phyloP scores from a whole-genome alignment of 2,888 invertebrate genomes.

The Synanthedon tipuliformis region DNA sequence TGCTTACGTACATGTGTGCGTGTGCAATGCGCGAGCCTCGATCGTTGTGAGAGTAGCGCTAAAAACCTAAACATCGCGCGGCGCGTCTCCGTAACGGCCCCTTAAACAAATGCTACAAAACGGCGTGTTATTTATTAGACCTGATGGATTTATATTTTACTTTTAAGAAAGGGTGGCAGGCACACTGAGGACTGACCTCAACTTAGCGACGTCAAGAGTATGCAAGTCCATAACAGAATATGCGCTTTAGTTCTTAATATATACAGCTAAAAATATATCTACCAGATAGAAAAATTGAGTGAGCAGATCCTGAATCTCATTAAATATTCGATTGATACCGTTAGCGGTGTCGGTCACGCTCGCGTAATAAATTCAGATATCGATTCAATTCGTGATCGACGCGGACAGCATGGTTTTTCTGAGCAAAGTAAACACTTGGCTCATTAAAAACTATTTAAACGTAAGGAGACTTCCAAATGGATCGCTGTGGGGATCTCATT shows the following conservation, averaged over 20 bases:
- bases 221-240: too few relatives aligned
- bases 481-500: conserved; percentile 43
- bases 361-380: conserved; percentile 39
- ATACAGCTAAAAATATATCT: too few relatives aligned
- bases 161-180: too few relatives aligned
- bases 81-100: too few relatives aligned
- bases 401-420: conserved; percentile 28
- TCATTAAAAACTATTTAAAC: conserved; percentile 42
- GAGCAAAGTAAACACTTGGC: conserved; percentile 16
- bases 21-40: too few relatives aligned
- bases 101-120: not conserved
- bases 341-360: conserved; percentile 28
- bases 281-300: not conserved
- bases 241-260: too few relatives aligned
- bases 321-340: conserved; percentile 18
- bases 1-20: too few relatives aligned
- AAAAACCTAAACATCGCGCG: too few relatives aligned
- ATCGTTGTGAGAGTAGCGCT: too few relatives aligned
- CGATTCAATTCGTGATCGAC: conserved; percentile 33
- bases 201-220: too few relatives aligned
- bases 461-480: conserved; percentile 31
- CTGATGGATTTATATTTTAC: too few relatives aligned
- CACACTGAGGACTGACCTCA: too few relatives aligned
- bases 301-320: conserved; percentile 5
- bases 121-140: not conserved